These are phyloP conservation scores for Peromyscus attwateri DNA, from an alignment of 2,797 vertebrate species.

Conservation along the genomic window DNA sequence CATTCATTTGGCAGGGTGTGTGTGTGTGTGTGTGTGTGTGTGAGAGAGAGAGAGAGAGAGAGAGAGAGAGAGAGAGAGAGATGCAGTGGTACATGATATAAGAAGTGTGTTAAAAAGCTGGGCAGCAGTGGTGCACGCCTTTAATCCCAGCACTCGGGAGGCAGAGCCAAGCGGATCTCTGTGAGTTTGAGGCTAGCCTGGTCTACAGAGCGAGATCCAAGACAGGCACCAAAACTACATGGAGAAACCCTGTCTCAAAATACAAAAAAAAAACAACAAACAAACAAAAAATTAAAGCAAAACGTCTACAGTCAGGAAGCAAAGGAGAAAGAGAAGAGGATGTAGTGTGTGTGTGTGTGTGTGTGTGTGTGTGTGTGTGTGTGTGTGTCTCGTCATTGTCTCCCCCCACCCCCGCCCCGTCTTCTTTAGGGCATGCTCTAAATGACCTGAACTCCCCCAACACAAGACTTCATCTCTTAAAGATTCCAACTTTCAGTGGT, in stretches of 20 bases:
- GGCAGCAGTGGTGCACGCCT: too few relatives aligned
- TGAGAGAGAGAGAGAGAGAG: background rate
- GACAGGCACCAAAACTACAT: too few relatives aligned
- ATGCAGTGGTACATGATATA: background rate
- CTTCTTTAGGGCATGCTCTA: background rate
- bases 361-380: too few relatives aligned
- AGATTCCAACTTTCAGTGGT: background rate
- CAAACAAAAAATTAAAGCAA: background rate
- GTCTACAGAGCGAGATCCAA: too few relatives aligned
- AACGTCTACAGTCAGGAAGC: background rate
- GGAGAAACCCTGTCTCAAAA: too few relatives aligned
- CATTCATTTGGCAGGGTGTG: background rate
- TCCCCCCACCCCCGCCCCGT: accelerated
- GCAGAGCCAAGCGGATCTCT: too few relatives aligned
- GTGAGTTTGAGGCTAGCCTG: too few relatives aligned
- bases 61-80: background rate
- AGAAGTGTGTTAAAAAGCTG: background rate
- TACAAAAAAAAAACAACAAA: too few relatives aligned
- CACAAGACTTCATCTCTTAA: background rate
- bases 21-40: background rate
- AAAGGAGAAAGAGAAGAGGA: background rate
- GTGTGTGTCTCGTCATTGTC: too few relatives aligned
- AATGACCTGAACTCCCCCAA: too few relatives aligned
- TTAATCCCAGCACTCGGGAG: too few relatives aligned
- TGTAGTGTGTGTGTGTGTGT: too few relatives aligned